phyloP scores from a whole-genome alignment of 2,888 invertebrate genomes.

The Thereva nobilitata region DNA sequence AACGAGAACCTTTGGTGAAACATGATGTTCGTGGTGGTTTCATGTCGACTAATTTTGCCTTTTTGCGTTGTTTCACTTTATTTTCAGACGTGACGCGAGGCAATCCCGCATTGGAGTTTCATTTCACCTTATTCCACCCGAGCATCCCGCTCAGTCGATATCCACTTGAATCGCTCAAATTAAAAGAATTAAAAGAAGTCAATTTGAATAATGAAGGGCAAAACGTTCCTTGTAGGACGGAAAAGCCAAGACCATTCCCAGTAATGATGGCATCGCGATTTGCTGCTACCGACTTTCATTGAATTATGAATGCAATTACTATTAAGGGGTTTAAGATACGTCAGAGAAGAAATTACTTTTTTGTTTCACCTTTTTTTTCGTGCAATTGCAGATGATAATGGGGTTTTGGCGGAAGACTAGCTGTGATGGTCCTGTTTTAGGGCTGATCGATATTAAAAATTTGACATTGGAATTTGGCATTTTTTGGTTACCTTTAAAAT shows the following conservation, averaged over 20 bases:
- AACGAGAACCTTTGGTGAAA: conserved; percentile 13
- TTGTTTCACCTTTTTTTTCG: too few relatives aligned
- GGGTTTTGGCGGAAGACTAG: too few relatives aligned
- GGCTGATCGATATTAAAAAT: too few relatives aligned
- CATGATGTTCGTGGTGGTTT: conserved; percentile 18
- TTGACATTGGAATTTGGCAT: too few relatives aligned
- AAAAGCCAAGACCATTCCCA: conserved; percentile 23
- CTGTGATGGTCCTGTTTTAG: too few relatives aligned
- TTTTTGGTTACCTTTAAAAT: too few relatives aligned
- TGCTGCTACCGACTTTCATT: conserved; percentile 26
- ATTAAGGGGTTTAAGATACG: conserved; percentile 11
- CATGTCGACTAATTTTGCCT: conserved; percentile 17
- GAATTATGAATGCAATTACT: conserved; percentile 22
- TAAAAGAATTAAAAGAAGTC: conserved; percentile 31
- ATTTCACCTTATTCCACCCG: conserved; percentile 14
- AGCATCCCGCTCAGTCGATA: conserved; percentile 8
- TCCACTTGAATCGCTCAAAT: conserved; percentile 6
- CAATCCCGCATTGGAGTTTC: conserved; percentile 15
- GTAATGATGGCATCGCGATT: conserved; percentile 24
- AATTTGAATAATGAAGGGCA: conserved; percentile 33
- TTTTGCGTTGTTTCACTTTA: neutral
- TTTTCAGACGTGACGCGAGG: conserved; percentile 12
- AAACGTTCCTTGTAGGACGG: conserved; percentile 15
- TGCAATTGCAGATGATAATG: too few relatives aligned
- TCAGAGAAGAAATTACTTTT: conserved; percentile 7